phyloP scores from a whole-genome alignment of 2,113 vertebrate species.

The Picathartes gymnocephalus region DNA sequence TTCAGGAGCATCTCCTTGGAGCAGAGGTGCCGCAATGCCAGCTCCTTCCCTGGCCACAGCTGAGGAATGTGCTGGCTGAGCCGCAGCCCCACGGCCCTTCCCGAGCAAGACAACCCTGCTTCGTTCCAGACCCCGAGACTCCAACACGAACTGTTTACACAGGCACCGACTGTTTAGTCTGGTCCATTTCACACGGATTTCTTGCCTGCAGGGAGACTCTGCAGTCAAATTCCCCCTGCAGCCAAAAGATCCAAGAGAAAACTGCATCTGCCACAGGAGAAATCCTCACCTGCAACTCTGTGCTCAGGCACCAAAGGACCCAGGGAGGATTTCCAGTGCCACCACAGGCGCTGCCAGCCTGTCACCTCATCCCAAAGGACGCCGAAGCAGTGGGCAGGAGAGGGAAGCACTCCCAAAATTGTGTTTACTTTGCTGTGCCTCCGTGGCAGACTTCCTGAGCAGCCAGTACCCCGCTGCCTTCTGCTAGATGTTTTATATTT shows the following conservation, averaged over 20 bases:
- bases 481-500: slow-evolving; percentile 62
- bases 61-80: background rate
- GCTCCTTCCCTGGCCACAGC: background rate
- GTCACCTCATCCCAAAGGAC: background rate
- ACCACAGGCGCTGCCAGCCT: background rate
- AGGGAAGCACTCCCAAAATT: background rate
- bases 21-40: background rate
- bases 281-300: background rate
- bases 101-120: background rate
- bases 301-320: background rate
- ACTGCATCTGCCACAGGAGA: background rate
- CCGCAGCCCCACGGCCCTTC: background rate
- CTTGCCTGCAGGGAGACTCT: background rate
- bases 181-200: background rate
- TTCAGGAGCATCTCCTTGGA: background rate
- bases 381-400: background rate
- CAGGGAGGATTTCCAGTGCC: background rate
- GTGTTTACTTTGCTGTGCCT: slow-evolving; percentile 49
- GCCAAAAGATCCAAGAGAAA: background rate
- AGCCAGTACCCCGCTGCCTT: slow-evolving; percentile 45
- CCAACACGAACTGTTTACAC: background rate
- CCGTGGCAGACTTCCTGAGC: slow-evolving; percentile 54
- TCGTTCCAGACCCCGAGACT: background rate
- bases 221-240: background rate
- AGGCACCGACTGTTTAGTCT: background rate